phyloP scores from a whole-genome alignment of 1,140 invertebrate genomes.

The Bombus consobrinus region DNA sequence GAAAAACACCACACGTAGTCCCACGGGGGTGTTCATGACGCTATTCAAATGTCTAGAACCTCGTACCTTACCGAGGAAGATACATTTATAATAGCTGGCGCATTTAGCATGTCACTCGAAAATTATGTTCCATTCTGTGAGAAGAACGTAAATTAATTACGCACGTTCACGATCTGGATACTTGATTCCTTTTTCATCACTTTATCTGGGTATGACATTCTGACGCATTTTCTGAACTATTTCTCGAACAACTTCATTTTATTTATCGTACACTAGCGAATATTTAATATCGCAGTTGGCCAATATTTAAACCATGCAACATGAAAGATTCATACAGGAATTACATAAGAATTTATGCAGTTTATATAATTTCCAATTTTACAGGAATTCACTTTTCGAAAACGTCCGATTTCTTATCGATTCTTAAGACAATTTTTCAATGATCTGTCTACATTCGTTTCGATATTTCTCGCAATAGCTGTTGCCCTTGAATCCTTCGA shows the following conservation, averaged over 20 bases:
- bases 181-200: neutral
- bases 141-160: conserved; percentile 30
- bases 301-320: neutral
- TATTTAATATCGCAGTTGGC: neutral
- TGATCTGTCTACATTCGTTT: neutral
- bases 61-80: conserved; percentile 28
- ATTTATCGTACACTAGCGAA: neutral
- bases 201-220: neutral
- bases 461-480: neutral
- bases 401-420: neutral
- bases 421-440: neutral
- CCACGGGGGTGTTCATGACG: conserved; percentile 60
- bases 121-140: conserved; percentile 10
- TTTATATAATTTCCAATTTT: neutral
- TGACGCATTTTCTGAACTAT: neutral
- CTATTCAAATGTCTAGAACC: conserved; percentile 61
- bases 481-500: neutral
- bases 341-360: neutral
- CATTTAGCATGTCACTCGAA: conserved; percentile 23
- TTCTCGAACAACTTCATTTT: neutral
- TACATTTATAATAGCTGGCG: conserved; percentile 52
- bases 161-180: neutral
- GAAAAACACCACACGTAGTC: conserved; percentile 55
- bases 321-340: neutral
- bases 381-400: neutral